Evolutionary conservation across 2,888 invertebrate genomes (phyloP).

Genomic region (Drosophila basisetae): DNA sequence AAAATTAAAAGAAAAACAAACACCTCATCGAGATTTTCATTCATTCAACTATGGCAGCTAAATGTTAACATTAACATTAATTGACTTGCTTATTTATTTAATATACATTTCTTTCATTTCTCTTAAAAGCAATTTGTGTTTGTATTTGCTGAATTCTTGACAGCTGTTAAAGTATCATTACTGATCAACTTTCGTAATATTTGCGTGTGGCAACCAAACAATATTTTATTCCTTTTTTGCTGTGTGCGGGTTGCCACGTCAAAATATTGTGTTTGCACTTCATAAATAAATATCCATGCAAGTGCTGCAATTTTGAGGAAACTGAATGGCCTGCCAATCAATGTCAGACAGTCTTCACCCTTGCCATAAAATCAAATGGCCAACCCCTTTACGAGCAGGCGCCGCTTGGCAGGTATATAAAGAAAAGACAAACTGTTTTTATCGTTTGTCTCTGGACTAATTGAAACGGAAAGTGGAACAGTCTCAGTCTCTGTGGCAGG

Average conservation of each 20-base stretch:
- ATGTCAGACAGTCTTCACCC: constrained; percentile 43
- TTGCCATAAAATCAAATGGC: constrained; percentile 54
- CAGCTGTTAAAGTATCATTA: neutral
- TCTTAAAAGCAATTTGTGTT: neutral
- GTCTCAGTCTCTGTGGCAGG: constrained; percentile 9
- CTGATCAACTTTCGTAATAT: neutral
- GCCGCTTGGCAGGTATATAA: constrained; percentile 52
- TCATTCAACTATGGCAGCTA: too few species aligned
- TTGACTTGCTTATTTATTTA: neutral
- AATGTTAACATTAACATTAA: too few species aligned
- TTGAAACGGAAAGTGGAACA: constrained; percentile 49
- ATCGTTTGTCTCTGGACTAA: constrained; percentile 42
- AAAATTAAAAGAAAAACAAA: neutral
- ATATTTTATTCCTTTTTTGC: neutral
- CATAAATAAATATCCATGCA: constrained; percentile 29
- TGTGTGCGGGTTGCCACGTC: neutral
- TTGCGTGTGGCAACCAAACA: neutral
- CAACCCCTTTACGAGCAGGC: constrained; percentile 50
- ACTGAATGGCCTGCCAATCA: constrained; percentile 38
- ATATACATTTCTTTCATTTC: neutral
- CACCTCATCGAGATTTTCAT: too few species aligned
- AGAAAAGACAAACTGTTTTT: constrained; percentile 3
- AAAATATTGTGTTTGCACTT: constrained; percentile 21
- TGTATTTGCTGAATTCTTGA: neutral
- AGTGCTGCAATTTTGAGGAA: constrained; percentile 28